Evolutionary conservation across 1,140 invertebrate genomes (phyloP).

Genomic region (Ditylenchus dipsaci): DNA sequence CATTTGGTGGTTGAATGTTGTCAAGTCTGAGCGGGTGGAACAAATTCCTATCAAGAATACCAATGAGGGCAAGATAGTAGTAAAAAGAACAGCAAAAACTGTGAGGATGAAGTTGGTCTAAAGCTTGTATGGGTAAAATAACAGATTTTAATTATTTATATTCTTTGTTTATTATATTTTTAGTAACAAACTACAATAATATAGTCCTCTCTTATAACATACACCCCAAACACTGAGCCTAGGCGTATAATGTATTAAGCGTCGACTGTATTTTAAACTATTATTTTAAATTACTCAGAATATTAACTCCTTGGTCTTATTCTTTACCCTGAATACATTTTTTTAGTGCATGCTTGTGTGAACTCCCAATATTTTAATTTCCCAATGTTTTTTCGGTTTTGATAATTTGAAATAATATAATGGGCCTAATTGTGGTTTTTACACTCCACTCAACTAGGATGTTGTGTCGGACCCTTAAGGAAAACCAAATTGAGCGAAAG

Average conservation of each 20-base stretch:
- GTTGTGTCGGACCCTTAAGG: too few relatives aligned
- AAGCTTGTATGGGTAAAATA: background rate
- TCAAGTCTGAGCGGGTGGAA: slow-evolving; percentile 30
- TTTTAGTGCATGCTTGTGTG: too few relatives aligned
- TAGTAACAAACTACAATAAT: background rate
- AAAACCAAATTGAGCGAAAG: too few relatives aligned
- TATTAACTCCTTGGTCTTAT: too few relatives aligned
- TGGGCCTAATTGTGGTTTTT: too few relatives aligned
- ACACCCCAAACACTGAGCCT: background rate
- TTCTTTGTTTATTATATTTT: background rate
- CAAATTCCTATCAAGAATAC: slow-evolving; percentile 25
- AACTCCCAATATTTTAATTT: too few relatives aligned
- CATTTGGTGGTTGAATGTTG: background rate
- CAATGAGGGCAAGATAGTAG: slow-evolving; percentile 33
- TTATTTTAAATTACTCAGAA: too few relatives aligned
- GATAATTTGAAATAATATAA: too few relatives aligned
- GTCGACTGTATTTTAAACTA: too few relatives aligned
- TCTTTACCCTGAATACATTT: too few relatives aligned
- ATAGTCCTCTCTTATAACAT: background rate
- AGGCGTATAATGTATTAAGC: background rate
- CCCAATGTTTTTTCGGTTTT: too few relatives aligned
- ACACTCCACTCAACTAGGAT: too few relatives aligned
- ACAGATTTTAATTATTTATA: background rate
- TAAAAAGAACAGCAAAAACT: slow-evolving; percentile 20
- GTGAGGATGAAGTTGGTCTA: slow-evolving; percentile 45